Evolutionary conservation across 30 jellyfish, hydroid and myxozoan species (phyloP), one percentile per base, ranked within the genome.

Genomic region (Hydra vulgaris): DNA sequence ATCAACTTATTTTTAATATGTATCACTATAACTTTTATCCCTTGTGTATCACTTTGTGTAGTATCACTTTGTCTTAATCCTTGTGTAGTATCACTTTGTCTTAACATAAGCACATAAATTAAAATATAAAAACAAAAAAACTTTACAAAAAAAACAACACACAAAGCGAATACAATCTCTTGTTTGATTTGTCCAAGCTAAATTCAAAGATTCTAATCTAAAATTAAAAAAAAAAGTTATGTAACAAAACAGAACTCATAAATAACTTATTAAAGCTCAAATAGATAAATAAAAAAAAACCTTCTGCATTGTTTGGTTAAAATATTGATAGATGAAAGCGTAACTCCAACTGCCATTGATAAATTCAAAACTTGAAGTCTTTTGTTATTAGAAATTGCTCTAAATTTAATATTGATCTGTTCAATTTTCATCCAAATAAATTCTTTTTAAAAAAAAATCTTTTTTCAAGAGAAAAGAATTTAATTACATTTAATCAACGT

Each of bases 161-260:
- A 52, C 85, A 61, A 21, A 78, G 18, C 85, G 85, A 20, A 78
- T 17, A 25, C 79, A 20, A 61, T 78, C 85, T 61, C 85, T 55
- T 19, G 85, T 78, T 61, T 78, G 85, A 53, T 78, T 78, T n/a
- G 85, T 78, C 85, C 85, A 78, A 27, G 85, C 66, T 78, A 78
- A 27, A 53, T 78, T 78, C 53, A 78, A 78, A 23, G 85, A 78
- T 40, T 53, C 69, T 0, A 78, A 5, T 53, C 85, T 78, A 1
- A 55, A 27, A 78, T 4, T 27, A 22, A 78, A 0, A 18, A 56
- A 19, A 73, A 73, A 40, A 40, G 5, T 40, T 40, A 40, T 12
- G 12, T 15, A 24, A 7, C 54, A 21, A 8, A 74, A 74, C 82
- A 74, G 55, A 3, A 25, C 22, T 18, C 81, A 21, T n/a, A n/a